Conservation (phyloP, 2,888 invertebrate genomes). For the Candidula unifasciata region DNA sequence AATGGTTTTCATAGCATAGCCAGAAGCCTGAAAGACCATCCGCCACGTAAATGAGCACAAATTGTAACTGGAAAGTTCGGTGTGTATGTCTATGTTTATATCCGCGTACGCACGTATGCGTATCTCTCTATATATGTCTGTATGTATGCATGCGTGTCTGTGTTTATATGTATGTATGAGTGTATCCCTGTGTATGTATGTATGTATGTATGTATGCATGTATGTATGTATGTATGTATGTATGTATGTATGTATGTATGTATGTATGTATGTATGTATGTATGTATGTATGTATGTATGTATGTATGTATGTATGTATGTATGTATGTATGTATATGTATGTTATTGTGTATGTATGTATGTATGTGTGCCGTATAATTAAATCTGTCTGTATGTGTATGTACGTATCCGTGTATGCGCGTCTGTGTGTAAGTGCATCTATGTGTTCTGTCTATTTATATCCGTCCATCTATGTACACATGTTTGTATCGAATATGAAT, state of each 20-base stretch:
- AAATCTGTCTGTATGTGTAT: not conserved
- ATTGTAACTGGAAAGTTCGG: too few relatives aligned
- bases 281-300: too few relatives aligned
- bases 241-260: not conserved
- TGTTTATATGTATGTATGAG: not conserved
- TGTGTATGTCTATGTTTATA: not conserved
- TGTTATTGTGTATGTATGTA: not conserved
- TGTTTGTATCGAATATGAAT: too few relatives aligned
- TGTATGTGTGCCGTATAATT: not conserved
- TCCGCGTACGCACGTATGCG: not conserved
- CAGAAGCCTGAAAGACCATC: too few relatives aligned
- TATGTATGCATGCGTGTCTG: not conserved
- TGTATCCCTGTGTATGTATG: not conserved
- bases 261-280: not conserved
- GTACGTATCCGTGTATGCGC: conserved; percentile 1
- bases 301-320: not conserved
- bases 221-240: not conserved
- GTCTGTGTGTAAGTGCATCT: not conserved
- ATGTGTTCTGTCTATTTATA: not conserved
- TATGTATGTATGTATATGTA: not conserved
- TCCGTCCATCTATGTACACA: not conserved
- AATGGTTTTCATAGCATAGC: too few relatives aligned
- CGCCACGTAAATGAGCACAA: too few relatives aligned
- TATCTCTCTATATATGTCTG: not conserved
- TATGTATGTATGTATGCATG: not conserved